Base-by-base conservation (phyloP, 2,888 invertebrate species). In the Limnephilus marmoratus region DNA sequence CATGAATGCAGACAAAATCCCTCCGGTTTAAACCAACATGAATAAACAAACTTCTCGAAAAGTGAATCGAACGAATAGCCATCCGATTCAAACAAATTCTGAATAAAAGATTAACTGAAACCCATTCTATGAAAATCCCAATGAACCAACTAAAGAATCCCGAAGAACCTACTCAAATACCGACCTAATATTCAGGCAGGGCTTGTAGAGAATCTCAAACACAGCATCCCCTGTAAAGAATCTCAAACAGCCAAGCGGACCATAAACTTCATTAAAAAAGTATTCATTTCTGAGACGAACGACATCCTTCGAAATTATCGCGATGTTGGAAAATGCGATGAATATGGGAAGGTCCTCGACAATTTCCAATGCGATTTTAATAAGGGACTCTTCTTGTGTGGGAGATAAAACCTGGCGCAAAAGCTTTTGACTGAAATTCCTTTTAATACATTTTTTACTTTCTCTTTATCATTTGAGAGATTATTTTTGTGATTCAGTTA, bases 241-340 rank as follows among this genome's bases (percentile, higher is more conserved):
- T 41, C 37, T n/a, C 37, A 83, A 83, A 83, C 83, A 83, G 37
- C 37, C 83, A 7, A 37, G 83, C 83, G 83, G 37, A 83, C 83
- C 83, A 45, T 86, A 86, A 68, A 86, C 86, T 86, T 86, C 45
- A 86, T 29, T 37, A 45, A 86, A 86, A 86, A 86, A 45, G 45
- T 29, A 37, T 86, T 86, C 86, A 45, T 24, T 68, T 24, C 68
- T 68, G 24, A 37, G 83, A 68, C 9, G 24, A 83, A 34, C 15
- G 34, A 83, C 83, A 9, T 68, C 68, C 68, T 68, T 68, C 68
- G 68, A 68, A 68, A 68, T 68, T 68, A 68, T 68, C 68, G 68
- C 68, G 68, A n/a, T 5, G 68, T 24, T 68, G 4, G n/a, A n/a
- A 68, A 68, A 68, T 68, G 1, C 5, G 68, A 68, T 68, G 68